Evolutionary conservation across 2,888 invertebrate genomes (phyloP).

Genomic region (Sialis fuliginosa): DNA sequence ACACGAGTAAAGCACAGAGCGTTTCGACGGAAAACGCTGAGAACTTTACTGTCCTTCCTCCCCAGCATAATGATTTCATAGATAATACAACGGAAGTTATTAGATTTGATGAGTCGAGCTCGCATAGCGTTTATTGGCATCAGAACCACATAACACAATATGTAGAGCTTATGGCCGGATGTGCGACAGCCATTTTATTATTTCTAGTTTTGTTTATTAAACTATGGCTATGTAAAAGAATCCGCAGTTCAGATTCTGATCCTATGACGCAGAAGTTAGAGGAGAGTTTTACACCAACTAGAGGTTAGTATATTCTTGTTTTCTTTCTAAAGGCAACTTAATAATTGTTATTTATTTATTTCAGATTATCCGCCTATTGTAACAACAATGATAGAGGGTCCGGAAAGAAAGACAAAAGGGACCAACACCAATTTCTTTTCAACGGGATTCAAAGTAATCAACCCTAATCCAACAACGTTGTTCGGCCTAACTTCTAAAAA

Average conservation of each 20-base stretch:
- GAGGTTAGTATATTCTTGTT: background rate
- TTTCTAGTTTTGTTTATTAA: background rate
- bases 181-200: background rate
- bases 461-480: too few relatives aligned
- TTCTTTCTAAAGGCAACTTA: background rate
- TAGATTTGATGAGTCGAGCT: background rate
- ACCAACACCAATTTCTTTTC: background rate
- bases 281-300: background rate
- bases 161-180: background rate
- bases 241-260: background rate
- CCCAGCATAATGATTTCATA: background rate
- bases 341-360: background rate
- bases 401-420: background rate
- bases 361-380: background rate
- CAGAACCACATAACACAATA: background rate
- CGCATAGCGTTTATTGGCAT: background rate
- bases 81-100: background rate
- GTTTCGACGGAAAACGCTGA: conserved; percentile 46
- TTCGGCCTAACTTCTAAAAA: too few relatives aligned
- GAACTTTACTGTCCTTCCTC: conserved; percentile 23
- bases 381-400: background rate
- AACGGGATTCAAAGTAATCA: too few relatives aligned
- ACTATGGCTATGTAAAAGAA: background rate
- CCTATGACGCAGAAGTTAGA: background rate
- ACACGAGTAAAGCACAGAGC: conserved; percentile 42